Percentiles rank a stretch among this genome's conserved stretches.
Evolutionary conservation across 2,113 vertebrate genomes (phyloP).

Genomic region (Bambusicola thoracicus): DNA sequence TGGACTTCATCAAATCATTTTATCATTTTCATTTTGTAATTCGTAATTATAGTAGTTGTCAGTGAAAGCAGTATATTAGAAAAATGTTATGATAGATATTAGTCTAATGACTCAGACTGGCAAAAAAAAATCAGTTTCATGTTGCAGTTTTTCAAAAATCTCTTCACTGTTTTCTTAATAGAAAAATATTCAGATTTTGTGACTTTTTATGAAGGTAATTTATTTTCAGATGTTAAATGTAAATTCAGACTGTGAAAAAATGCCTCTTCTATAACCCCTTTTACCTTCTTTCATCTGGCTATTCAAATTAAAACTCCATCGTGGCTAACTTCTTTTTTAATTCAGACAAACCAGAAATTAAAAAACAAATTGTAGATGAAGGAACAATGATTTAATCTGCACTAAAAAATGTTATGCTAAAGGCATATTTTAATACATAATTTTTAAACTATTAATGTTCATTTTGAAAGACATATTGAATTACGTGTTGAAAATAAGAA

Average conservation of each 20-base stretch:
- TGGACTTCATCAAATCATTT: background rate
- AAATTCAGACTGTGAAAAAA: background rate
- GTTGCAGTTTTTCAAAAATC: background rate
- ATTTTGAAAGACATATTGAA: background rate
- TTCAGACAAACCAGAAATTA: background rate
- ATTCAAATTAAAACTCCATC: background rate
- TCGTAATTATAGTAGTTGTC: background rate
- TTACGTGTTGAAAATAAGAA: background rate
- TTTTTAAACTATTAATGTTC: background rate
- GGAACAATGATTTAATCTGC: background rate
- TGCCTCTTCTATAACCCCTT: background rate
- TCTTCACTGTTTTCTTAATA: background rate
- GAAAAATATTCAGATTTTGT: background rate
- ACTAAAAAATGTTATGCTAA: background rate
- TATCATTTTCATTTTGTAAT: background rate
- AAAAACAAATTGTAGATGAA: background rate
- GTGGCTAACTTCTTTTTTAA: fast-evolving
- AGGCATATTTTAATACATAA: background rate
- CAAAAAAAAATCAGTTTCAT: background rate
- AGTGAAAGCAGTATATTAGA: background rate
- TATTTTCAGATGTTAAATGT: background rate
- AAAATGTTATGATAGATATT: background rate
- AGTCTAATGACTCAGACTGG: background rate
- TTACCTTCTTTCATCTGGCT: background rate
- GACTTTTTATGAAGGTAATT: background rate